Evolutionary conservation across 2,888 invertebrate genomes (phyloP).

Genomic region (Tortricodes alternella): DNA sequence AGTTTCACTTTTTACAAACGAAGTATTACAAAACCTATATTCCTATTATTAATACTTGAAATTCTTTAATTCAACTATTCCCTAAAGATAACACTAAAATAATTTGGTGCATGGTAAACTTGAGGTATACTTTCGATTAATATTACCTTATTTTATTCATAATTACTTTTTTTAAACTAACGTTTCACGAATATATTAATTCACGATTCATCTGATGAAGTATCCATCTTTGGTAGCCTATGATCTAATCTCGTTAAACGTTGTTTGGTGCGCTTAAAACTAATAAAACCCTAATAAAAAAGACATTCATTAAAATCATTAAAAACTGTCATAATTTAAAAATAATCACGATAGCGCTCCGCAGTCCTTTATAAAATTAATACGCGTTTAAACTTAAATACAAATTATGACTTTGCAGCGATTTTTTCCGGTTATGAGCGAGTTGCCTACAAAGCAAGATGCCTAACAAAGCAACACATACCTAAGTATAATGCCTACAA

Average conservation of each 20-base stretch:
- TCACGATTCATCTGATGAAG: conserved; percentile 79
- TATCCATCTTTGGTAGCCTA: conserved; percentile 77
- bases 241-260: conserved; percentile 63
- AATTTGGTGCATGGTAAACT: conserved; percentile 81
- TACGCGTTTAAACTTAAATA: conserved; percentile 9
- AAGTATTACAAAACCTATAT: conserved; percentile 23
- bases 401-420: background rate
- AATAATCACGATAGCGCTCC: conserved; percentile 15
- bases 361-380: conserved; percentile 21
- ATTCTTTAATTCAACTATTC: conserved; percentile 44
- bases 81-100: conserved; percentile 64
- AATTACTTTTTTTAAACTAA: conserved; percentile 41
- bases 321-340: conserved; percentile 12
- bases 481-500: no score
- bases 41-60: conserved; percentile 69
- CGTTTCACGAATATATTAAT: conserved; percentile 60
- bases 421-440: no score
- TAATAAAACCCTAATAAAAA: conserved; percentile 22
- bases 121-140: conserved; percentile 73
- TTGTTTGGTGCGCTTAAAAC: conserved; percentile 64
- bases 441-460: no score
- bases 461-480: no score
- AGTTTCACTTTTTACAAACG: conserved; percentile 24
- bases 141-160: conserved; percentile 42
- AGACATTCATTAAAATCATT: conserved; percentile 17